Evolutionary conservation across 2,888 invertebrate genomes (phyloP).

Genomic region (Tachina fera): DNA sequence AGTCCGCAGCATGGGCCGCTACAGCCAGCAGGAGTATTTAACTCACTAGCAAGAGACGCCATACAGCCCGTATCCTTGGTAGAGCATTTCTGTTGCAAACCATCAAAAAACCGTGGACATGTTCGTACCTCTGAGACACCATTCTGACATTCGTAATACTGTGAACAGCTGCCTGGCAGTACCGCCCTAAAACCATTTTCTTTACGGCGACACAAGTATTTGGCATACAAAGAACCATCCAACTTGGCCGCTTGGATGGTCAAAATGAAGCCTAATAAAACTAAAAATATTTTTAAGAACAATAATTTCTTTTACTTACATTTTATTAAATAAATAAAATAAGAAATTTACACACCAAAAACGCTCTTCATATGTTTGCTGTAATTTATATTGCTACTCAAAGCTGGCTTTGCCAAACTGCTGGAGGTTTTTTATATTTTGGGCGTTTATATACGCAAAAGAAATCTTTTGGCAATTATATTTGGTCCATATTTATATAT

Average conservation of each 20-base stretch:
- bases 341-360: slow-evolving; percentile 2
- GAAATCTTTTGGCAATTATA: background rate
- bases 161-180: slow-evolving; percentile 80
- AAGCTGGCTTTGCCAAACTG: background rate
- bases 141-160: slow-evolving; percentile 78
- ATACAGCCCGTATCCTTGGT: slow-evolving; percentile 76
- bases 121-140: slow-evolving; percentile 72
- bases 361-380: slow-evolving; percentile 53
- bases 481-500: background rate
- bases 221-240: slow-evolving; percentile 76
- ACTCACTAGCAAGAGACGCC: slow-evolving; percentile 60
- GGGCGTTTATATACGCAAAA: background rate
- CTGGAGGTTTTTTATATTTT: background rate
- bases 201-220: slow-evolving; percentile 77
- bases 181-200: slow-evolving; percentile 77
- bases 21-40: slow-evolving; percentile 39
- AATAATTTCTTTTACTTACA: background rate
- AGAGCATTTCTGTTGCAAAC: slow-evolving; percentile 75
- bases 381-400: background rate
- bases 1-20: slow-evolving; percentile 69
- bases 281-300: slow-evolving; percentile 42
- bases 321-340: background rate
- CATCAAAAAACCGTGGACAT: slow-evolving; percentile 77
- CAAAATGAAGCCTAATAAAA: slow-evolving; percentile 60
- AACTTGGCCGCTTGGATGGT: slow-evolving; percentile 73